Percentiles rank a stretch among this genome's conserved stretches.
These are phyloP conservation scores for Pachypsylla venusta DNA, from an alignment of 1,140 invertebrate species.

Conservation along the genomic window DNA sequence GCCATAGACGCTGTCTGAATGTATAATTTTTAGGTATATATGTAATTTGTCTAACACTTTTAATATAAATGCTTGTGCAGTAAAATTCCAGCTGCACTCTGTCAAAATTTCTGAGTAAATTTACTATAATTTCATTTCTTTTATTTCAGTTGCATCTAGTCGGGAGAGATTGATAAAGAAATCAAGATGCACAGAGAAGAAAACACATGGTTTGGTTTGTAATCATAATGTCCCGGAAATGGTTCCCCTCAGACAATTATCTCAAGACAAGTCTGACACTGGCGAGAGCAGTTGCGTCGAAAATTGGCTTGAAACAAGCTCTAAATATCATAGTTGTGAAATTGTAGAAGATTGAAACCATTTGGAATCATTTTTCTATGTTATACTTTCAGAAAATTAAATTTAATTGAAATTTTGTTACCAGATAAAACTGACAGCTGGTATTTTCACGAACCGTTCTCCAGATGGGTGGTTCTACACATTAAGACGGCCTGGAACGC, in stretches of 20 bases:
- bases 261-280: constrained; percentile 38
- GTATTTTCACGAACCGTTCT: too few species aligned
- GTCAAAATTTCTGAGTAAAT: too few species aligned
- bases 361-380: not conserved
- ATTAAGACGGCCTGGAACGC: too few species aligned
- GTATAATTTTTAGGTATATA: too few species aligned
- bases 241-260: constrained; percentile 41
- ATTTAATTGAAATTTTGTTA: too few species aligned
- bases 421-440: too few species aligned
- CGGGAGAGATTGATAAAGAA: constrained; percentile 22
- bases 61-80: too few species aligned
- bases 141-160: constrained; percentile 22
- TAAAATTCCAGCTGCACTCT: too few species aligned
- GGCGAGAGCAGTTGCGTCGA: constrained; percentile 43
- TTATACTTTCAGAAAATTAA: not conserved
- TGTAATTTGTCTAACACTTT: too few species aligned
- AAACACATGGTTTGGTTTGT: constrained; percentile 4
- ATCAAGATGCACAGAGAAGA: constrained; percentile 8
- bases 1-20: too few species aligned
- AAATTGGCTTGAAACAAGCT: constrained; percentile 52
- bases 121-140: constrained; percentile 11
- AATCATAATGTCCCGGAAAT: constrained; percentile 31
- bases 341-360: constrained; percentile 39
- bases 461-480: too few species aligned
- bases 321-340: constrained; percentile 57